Percentiles rank a stretch among this genome's conserved stretches.
phyloP scores from a whole-genome alignment of 2,797 vertebrate genomes.

The Arctocebus calabarensis region DNA sequence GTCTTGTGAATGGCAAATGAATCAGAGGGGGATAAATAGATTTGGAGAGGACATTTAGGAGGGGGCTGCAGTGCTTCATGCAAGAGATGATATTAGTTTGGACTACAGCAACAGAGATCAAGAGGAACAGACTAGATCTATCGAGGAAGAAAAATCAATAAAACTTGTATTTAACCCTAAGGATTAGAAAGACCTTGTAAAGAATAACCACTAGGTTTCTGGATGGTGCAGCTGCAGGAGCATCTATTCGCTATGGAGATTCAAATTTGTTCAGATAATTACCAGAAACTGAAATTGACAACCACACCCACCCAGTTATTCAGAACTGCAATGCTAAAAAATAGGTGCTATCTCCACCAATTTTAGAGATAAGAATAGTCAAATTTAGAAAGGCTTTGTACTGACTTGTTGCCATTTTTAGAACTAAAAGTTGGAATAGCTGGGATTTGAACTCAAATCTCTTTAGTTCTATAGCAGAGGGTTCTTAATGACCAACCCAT shows the following conservation, averaged over 20 bases:
- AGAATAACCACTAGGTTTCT: not conserved
- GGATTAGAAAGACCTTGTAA: not conserved
- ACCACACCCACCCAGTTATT: not conserved
- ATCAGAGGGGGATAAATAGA: not conserved
- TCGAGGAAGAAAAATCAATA: not conserved
- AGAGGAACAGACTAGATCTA: not conserved
- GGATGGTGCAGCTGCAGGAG: not conserved
- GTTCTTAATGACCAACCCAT: not conserved
- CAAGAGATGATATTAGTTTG: not conserved
- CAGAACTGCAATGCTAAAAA: not conserved
- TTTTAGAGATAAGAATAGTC: constrained; percentile 23
- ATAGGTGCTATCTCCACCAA: not conserved
- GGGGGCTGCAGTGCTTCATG: not conserved
- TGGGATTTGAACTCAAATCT: not conserved
- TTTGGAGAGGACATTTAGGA: not conserved
- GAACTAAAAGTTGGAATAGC: not conserved
- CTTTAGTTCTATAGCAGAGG: not conserved
- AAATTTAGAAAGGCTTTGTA: not conserved
- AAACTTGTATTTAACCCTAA: not conserved
- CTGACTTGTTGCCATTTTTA: not conserved
- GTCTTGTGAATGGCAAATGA: not conserved
- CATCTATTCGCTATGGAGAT: not conserved
- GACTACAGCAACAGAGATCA: not conserved
- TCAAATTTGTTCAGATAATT: not conserved
- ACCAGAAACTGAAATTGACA: not conserved